Percentiles rank a stretch among this genome's conserved stretches.
Conservation (phyloP, 2,888 invertebrate species). For the Plebejus melissa region DNA sequence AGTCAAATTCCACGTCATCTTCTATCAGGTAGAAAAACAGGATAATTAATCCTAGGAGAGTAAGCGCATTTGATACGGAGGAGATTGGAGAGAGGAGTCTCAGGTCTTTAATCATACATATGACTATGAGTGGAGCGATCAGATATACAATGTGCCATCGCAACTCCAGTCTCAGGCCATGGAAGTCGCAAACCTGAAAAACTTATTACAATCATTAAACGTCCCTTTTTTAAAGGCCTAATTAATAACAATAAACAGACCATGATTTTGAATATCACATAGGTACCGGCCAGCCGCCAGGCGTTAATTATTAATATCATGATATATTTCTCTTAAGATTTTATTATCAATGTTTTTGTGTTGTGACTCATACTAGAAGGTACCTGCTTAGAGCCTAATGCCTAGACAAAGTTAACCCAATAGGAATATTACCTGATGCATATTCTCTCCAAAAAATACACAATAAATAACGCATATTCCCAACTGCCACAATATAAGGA, state of each 20-base stretch:
- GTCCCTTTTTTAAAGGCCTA: too few species aligned
- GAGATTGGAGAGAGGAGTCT: slow-evolving; percentile 89
- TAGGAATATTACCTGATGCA: slow-evolving; percentile 71
- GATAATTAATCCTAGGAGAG: slow-evolving; percentile 84
- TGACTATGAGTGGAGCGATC: slow-evolving; percentile 79
- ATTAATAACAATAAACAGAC: too few species aligned
- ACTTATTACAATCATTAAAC: not conserved
- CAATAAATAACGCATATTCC: slow-evolving; percentile 94
- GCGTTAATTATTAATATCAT: too few species aligned
- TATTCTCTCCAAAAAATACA: slow-evolving; percentile 86
- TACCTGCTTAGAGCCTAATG: too few species aligned
- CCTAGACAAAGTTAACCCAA: too few species aligned
- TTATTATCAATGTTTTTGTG: too few species aligned
- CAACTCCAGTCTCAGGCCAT: slow-evolving; percentile 54
- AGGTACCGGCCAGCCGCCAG: too few species aligned
- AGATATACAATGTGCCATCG: slow-evolving; percentile 79
- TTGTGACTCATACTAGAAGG: too few species aligned
- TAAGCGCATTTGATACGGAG: slow-evolving; percentile 86
- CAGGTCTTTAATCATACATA: slow-evolving; percentile 84
- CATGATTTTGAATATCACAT: too few species aligned
- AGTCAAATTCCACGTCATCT: slow-evolving; percentile 76
- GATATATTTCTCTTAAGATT: too few species aligned
- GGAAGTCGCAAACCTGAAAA: slow-evolving; percentile 70
- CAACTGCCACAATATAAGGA: slow-evolving; percentile 87
- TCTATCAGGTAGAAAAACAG: slow-evolving; percentile 85